Base-by-base conservation (phyloP, 2,888 invertebrate genomes). In the Polydrusus cervinus region DNA sequence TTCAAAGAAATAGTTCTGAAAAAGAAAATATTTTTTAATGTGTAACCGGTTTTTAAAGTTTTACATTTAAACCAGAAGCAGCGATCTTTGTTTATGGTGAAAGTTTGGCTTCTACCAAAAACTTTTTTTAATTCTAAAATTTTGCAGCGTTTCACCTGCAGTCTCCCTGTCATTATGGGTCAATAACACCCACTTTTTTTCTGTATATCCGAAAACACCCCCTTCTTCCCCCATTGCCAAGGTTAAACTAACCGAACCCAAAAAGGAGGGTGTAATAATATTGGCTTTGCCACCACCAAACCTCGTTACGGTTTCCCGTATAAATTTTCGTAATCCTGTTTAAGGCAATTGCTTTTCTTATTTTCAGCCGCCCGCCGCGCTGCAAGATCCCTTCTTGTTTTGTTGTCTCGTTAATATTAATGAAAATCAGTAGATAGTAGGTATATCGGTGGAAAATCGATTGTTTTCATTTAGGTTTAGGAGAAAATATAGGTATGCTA, bases 341-440 rank as follows among this genome's bases (percentile, higher is more conserved):
- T 66, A 67, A 61, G 66, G 60, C 72, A 67, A 72, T 65, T 65
- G 65, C 51, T 51, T 49, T 65, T 72, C 72, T 72, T 72, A 72
- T 72, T 72, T 66, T 60, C 47, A 72, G 65, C 72, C 72, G 49
- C 72, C 72, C 72, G 65, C 72, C 14, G 51, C 9, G 66, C 1
- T 34, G 60, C 60, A 16, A 49, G 51, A 66, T 60, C 72, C 72
- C 72, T 43, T 53, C 72, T 49, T 65, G 60, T 67, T 61, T 67
- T 66, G 60, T 67, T 67, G 72, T 60, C 72, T 72, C 57, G 66
- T 72, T 72, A 72, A 72, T 72, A 72, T 72, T 72, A 72, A 72
- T 72, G 72, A 67, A 72, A 72, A 72, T 61, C 66, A 20, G 25
- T 66, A 47, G 66, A 16, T 66, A 57, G 57, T 34, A 53, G 40